Evolutionary conservation across 2,113 vertebrate species (phyloP).

Genomic region (Sinocyclocheilus rhinocerous): DNA sequence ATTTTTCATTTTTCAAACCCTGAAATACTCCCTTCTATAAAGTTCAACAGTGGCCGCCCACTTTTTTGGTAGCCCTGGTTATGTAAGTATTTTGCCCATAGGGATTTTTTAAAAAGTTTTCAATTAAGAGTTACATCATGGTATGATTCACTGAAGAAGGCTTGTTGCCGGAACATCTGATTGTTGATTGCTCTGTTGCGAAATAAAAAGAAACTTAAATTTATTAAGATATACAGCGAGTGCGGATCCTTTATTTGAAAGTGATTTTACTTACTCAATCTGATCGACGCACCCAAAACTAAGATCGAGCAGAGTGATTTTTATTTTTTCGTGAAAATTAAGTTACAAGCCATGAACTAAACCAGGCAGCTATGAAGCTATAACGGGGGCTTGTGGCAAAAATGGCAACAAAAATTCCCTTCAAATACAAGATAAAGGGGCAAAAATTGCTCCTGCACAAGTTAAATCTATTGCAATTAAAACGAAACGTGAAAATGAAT

Average conservation of each 20-base stretch:
- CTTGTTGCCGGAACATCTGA: too few relatives aligned
- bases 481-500: too few relatives aligned
- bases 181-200: too few relatives aligned
- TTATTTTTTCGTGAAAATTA: background rate
- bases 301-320: too few relatives aligned
- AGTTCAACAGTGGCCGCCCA: background rate
- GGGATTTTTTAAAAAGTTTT: background rate
- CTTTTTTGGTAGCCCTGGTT: background rate
- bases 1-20: background rate
- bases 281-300: too few relatives aligned
- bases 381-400: background rate
- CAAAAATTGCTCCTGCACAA: background rate
- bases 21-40: background rate
- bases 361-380: background rate
- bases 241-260: too few relatives aligned
- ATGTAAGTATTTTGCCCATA: background rate
- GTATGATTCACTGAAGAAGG: too few relatives aligned
- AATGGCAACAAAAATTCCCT: too few relatives aligned
- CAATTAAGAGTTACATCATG: background rate
- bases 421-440: too few relatives aligned
- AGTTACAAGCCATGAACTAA: background rate
- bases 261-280: too few relatives aligned
- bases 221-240: too few relatives aligned
- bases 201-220: background rate
- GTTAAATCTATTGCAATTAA: too few relatives aligned